Conservation (phyloP, 2,888 invertebrate species). For the Chloroclystis v-ata region DNA sequence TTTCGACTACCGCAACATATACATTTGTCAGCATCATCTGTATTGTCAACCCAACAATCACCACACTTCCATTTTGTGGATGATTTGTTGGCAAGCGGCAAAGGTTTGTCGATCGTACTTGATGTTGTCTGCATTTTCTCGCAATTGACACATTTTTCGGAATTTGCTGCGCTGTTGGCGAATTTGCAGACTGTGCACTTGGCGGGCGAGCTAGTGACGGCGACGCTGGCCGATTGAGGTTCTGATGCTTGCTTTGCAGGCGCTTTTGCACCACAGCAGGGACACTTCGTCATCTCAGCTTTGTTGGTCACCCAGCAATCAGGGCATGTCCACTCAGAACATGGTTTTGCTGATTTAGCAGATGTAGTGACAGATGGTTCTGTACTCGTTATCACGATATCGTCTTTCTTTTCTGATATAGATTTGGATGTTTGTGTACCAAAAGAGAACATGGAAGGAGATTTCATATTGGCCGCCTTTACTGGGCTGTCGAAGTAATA, state of each 20-base stretch:
- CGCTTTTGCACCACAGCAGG: conserved; percentile 45
- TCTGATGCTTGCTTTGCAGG: conserved; percentile 17
- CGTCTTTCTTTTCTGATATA: conserved; percentile 2
- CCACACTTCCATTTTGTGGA: conserved; percentile 48
- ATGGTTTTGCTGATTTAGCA: conserved; percentile 3
- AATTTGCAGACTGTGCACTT: conserved; percentile 44
- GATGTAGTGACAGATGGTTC: conserved; percentile 5
- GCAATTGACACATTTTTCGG: conserved; percentile 44
- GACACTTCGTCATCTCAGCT: conserved; percentile 42
- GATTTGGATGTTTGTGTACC: conserved; percentile 17
- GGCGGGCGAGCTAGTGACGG: too few relatives aligned
- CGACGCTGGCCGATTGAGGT: too few relatives aligned
- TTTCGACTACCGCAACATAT: conserved; percentile 43
- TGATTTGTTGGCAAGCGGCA: conserved; percentile 18
- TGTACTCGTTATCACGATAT: neutral
- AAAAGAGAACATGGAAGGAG: conserved; percentile 9
- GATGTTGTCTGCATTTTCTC: conserved; percentile 28
- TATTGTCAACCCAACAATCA: conserved; percentile 49
- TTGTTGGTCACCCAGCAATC: conserved; percentile 52
- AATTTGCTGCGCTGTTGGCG: conserved; percentile 30
- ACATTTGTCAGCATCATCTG: conserved; percentile 39
- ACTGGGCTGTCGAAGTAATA: conserved; percentile 53
- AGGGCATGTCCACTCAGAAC: conserved; percentile 35
- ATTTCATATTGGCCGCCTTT: conserved; percentile 35
- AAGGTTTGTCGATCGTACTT: neutral